These are phyloP conservation scores for Rhizomys pruinosus DNA, from an alignment of 2,113 vertebrate species.

Conservation along the genomic window DNA sequence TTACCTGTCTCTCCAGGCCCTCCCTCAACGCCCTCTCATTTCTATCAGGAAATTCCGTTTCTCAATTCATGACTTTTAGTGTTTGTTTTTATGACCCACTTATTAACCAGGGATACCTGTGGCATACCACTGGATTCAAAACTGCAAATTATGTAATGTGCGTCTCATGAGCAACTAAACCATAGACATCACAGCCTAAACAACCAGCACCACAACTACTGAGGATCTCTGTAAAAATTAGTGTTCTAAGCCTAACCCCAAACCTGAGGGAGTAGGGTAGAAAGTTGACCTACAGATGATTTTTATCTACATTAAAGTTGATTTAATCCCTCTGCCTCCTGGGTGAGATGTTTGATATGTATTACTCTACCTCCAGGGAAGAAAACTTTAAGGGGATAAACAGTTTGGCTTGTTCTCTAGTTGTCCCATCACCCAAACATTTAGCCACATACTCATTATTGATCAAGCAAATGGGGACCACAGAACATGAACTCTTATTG, in stretches of 20 bases:
- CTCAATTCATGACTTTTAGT: not conserved
- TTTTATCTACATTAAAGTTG: not conserved
- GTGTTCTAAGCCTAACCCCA: not conserved
- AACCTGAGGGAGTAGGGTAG: not conserved
- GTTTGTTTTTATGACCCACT: not conserved
- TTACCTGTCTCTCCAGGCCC: not conserved
- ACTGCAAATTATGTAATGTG: not conserved
- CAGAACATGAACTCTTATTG: conserved; percentile 17
- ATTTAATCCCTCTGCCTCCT: not conserved
- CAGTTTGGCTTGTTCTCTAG: not conserved
- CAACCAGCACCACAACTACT: not conserved
- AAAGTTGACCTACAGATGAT: not conserved
- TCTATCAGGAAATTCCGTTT: not conserved
- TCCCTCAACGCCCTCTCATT: not conserved
- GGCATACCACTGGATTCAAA: not conserved
- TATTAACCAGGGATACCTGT: not conserved
- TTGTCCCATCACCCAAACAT: not conserved
- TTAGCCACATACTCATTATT: not conserved
- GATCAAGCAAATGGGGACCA: not conserved
- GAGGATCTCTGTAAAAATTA: not conserved
- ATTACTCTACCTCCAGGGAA: not conserved
- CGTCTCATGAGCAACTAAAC: not conserved
- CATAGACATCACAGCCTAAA: not conserved
- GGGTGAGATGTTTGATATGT: no score
- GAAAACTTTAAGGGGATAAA: not conserved